Percentiles rank a stretch among this genome's conserved stretches.
Evolutionary conservation across 2,797 vertebrate genomes (phyloP).

Genomic region (Anguilla marmorata): DNA sequence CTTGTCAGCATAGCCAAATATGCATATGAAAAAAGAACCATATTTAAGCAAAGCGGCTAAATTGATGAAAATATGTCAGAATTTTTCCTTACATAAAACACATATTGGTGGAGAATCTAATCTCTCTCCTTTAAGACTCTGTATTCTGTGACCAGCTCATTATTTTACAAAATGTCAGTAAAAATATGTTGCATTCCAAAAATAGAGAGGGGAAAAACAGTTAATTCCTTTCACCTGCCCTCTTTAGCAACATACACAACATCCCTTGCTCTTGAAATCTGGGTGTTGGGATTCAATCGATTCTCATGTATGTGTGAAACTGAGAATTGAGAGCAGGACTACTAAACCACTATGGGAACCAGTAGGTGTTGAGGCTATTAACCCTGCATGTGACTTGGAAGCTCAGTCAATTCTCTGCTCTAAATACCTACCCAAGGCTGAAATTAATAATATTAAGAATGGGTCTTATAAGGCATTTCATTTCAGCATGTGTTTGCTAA

Average conservation of each 20-base stretch:
- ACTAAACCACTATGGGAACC: background rate
- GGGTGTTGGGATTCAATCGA: background rate
- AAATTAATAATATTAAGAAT: background rate
- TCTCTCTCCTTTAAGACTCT: background rate
- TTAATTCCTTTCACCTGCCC: background rate
- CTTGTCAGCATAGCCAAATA: background rate
- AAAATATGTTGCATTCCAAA: background rate
- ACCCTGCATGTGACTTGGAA: background rate
- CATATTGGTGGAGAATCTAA: background rate
- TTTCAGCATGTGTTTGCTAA: background rate
- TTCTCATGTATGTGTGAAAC: background rate
- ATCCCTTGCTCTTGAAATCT: background rate
- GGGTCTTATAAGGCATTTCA: background rate
- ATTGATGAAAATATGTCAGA: background rate
- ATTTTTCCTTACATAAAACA: background rate
- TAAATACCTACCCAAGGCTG: background rate
- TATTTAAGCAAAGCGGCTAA: background rate
- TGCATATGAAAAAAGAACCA: background rate
- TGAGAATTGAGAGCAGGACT: background rate
- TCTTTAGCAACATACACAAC: background rate
- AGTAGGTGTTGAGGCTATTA: slow-evolving; percentile 1
- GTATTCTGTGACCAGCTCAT: background rate
- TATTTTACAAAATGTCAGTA: background rate
- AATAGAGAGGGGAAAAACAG: background rate
- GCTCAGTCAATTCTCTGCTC: background rate